A percentile compares a stretch with the other conserved stretches of the same genome.
Conservation (phyloP, 2,113 vertebrate species). For the Sander vitreus region DNA sequence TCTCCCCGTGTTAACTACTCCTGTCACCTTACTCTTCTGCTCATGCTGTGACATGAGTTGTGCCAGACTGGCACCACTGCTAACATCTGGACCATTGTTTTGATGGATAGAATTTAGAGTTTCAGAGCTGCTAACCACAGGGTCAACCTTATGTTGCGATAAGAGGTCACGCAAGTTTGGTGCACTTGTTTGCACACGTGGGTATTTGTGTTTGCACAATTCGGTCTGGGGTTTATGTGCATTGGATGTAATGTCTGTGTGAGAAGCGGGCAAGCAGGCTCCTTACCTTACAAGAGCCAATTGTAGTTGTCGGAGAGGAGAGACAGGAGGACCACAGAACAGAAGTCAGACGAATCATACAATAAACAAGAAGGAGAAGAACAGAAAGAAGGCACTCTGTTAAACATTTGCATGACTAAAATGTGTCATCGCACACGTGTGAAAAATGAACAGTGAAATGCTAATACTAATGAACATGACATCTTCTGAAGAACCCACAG, state of each 20-base stretch:
- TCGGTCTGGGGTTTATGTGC: conserved; percentile 63
- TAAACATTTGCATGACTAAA: conserved; percentile 81
- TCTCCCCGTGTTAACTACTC: conserved; percentile 8
- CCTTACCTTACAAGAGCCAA: conserved; percentile 99
- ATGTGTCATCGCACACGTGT: conserved; percentile 1
- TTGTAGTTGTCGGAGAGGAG: conserved; percentile 77
- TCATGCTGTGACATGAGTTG: conserved; percentile 78
- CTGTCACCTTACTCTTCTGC: conserved; percentile 52
- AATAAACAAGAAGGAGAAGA: conserved; percentile 59
- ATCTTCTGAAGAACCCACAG: background rate
- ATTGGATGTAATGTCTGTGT: conserved; percentile 53
- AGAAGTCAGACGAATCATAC: conserved; percentile 59
- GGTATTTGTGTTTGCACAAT: conserved; percentile 51
- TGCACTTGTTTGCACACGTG: conserved; percentile 38
- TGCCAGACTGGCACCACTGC: conserved; percentile 62
- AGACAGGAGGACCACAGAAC: conserved; percentile 22
- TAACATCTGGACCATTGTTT: conserved; percentile 3
- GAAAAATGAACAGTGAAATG: background rate
- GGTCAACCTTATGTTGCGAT: conserved; percentile 38
- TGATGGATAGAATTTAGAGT: conserved; percentile 5
- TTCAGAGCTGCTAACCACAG: conserved; percentile 10
- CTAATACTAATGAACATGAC: background rate
- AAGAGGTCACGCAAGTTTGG: conserved; percentile 75
- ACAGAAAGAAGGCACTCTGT: conserved; percentile 94
- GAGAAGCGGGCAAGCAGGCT: conserved; percentile 87